phyloP scores from a whole-genome alignment of 2,888 invertebrate species.

The Scelioninae gen. 2 region DNA sequence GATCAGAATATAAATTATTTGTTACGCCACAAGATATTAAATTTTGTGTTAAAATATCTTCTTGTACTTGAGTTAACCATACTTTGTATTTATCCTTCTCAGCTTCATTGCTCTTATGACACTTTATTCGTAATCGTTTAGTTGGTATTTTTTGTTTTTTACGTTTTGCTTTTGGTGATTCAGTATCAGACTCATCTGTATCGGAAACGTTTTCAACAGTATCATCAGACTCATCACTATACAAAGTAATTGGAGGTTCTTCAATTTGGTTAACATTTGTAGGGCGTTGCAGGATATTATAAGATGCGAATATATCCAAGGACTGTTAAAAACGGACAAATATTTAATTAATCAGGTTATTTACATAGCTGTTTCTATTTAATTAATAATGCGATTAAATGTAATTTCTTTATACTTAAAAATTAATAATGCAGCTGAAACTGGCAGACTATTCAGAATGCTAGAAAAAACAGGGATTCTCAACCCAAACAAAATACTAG shows the following conservation, averaged over 20 bases:
- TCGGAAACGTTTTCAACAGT: constrained; percentile 76
- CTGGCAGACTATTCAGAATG: too few relatives aligned
- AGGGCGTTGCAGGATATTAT: constrained; percentile 72
- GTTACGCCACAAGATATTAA: constrained; percentile 87
- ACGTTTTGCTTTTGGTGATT: constrained; percentile 72
- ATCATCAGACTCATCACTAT: constrained; percentile 78
- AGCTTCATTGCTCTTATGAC: constrained; percentile 73
- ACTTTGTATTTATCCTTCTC: constrained; percentile 85
- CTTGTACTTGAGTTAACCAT: constrained; percentile 84
- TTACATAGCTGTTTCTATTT: too few relatives aligned
- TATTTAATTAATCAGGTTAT: too few relatives aligned
- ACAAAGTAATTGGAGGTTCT: constrained; percentile 76
- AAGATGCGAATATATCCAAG: constrained; percentile 69
- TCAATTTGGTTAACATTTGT: constrained; percentile 63
- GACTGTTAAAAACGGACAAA: too few relatives aligned
- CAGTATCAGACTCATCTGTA: constrained; percentile 80
- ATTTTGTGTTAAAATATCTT: constrained; percentile 87
- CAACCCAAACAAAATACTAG: too few relatives aligned
- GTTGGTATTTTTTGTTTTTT: constrained; percentile 78
- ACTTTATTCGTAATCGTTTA: constrained; percentile 70
- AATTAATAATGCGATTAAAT: too few relatives aligned
- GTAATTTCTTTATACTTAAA: too few relatives aligned
- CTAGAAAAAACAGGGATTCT: too few relatives aligned
- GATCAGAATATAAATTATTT: constrained; percentile 79
- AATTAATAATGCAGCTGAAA: too few relatives aligned